These are phyloP conservation scores for Pimpla rufipes DNA, from an alignment of 2,888 invertebrate species.

Conservation along the genomic window DNA sequence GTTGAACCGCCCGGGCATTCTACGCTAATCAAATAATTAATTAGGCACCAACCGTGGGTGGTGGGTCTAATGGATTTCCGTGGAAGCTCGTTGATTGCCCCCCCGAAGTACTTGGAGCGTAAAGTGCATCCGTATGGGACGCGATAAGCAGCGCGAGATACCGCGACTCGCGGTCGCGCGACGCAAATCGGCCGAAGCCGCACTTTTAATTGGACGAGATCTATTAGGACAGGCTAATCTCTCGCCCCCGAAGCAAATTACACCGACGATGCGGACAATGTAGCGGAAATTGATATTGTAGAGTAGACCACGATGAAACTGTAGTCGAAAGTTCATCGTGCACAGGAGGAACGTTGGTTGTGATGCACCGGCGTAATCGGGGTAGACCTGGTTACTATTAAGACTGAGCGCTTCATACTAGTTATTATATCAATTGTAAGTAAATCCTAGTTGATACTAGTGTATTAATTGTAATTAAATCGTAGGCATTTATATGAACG, in stretches of 20 bases:
- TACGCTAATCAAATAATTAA: constrained; percentile 58
- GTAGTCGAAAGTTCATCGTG: background rate
- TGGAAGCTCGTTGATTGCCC: constrained; percentile 53
- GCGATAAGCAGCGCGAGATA: too few species aligned
- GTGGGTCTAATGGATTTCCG: constrained; percentile 45
- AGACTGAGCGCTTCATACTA: too few species aligned
- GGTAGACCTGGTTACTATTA: too few species aligned
- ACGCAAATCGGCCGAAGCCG: background rate
- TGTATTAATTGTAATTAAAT: too few species aligned
- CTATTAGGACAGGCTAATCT: constrained; percentile 2
- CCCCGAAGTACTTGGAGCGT: constrained; percentile 24
- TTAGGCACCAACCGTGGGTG: constrained; percentile 28
- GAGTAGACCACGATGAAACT: background rate
- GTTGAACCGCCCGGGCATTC: constrained; percentile 19
- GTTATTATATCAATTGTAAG: too few species aligned
- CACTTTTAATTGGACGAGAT: background rate
- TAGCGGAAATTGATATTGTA: background rate
- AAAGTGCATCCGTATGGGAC: background rate
- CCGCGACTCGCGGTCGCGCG: background rate
- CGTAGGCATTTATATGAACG: too few species aligned
- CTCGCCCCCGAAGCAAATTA: background rate
- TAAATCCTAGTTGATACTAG: too few species aligned
- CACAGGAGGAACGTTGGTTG: too few species aligned
- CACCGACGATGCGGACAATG: too few species aligned
- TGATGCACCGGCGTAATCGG: too few species aligned